Evolutionary conservation across 2,888 invertebrate genomes (phyloP).

Genomic region (Germaria angustata): DNA sequence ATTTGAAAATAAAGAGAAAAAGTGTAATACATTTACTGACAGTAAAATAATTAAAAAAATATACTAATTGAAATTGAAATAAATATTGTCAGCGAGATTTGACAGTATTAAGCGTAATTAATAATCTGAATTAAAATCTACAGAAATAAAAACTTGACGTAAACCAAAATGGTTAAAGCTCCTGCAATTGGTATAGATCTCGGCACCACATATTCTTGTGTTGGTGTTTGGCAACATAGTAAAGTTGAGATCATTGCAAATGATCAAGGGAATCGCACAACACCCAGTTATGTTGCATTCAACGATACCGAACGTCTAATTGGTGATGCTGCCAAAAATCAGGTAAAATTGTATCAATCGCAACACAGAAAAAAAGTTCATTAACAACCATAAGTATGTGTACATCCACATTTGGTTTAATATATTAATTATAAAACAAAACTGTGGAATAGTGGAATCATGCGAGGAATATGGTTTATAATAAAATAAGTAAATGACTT

Average conservation of each 20-base stretch:
- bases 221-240: slow-evolving; percentile 91
- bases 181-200: slow-evolving; percentile 89
- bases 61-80: neutral
- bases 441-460: slow-evolving; percentile 35
- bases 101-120: slow-evolving; percentile 27
- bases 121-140: slow-evolving; percentile 49
- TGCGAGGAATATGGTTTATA: slow-evolving; percentile 31
- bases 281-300: slow-evolving; percentile 93
- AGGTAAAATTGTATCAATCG: slow-evolving; percentile 80
- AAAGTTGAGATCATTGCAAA: slow-evolving; percentile 93
- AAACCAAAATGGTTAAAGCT: slow-evolving; percentile 77
- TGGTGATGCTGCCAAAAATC: slow-evolving; percentile 93
- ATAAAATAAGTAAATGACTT: too few species aligned
- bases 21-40: neutral
- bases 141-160: slow-evolving; percentile 4
- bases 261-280: slow-evolving; percentile 93
- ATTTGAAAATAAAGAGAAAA: slow-evolving; percentile 18
- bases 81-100: slow-evolving; percentile 25
- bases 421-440: slow-evolving; percentile 59
- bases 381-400: neutral
- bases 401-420: slow-evolving; percentile 51
- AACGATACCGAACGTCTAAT: slow-evolving; percentile 91
- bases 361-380: neutral
- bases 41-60: neutral
- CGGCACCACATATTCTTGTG: slow-evolving; percentile 93